phyloP scores from a whole-genome alignment of 2,797 vertebrate genomes.

The Coccyzus lansbergi region DNA sequence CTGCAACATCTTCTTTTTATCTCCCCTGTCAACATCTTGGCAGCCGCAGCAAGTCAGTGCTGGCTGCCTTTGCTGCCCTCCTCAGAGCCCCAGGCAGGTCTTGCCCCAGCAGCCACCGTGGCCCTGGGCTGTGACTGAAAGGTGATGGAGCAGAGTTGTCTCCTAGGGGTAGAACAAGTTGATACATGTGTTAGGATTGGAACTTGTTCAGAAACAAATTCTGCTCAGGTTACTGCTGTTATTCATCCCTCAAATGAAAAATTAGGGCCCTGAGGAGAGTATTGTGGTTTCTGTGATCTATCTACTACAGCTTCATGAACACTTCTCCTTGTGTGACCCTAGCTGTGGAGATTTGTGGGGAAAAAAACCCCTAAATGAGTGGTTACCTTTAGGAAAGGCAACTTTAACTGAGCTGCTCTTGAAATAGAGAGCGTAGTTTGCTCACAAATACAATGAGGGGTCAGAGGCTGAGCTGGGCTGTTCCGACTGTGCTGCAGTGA shows the following conservation, averaged over 20 bases:
- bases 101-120: neutral
- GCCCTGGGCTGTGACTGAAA: neutral
- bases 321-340: neutral
- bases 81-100: neutral
- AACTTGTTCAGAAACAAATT: neutral
- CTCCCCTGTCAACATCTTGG: neutral
- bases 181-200: rapidly evolving
- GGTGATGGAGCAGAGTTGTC: neutral
- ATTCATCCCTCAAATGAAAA: neutral
- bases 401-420: neutral
- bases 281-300: neutral
- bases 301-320: rapidly evolving
- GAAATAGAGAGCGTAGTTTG: neutral
- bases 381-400: neutral
- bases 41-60: neutral
- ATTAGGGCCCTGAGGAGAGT: neutral
- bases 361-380: neutral
- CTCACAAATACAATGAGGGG: rapidly evolving
- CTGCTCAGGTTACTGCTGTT: neutral
- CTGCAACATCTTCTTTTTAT: neutral
- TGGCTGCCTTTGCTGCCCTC: neutral
- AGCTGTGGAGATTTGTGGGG: neutral
- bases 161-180: neutral
- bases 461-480: rapidly evolving
- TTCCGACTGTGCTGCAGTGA: neutral